Conservation (phyloP, 2,113 vertebrate genomes). For the Raphicerus campestris region DNA sequence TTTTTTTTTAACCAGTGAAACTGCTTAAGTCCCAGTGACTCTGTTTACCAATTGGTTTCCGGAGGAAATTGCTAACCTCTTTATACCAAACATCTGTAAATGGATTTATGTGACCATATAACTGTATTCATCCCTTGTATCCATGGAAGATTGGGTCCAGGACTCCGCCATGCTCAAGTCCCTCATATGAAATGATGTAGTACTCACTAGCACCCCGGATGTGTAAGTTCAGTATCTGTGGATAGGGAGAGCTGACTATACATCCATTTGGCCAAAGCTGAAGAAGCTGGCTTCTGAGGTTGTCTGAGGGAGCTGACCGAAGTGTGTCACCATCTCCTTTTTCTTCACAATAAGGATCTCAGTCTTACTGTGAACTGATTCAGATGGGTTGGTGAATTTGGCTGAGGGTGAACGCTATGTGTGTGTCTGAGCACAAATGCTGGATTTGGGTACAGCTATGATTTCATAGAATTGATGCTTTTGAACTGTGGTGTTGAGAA, state of each 20-base stretch:
- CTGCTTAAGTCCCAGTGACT: not conserved
- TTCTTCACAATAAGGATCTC: not conserved
- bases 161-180: not conserved
- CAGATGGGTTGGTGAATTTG: not conserved
- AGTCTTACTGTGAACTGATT: not conserved
- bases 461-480: not conserved
- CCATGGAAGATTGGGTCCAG: not conserved
- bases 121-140: not conserved
- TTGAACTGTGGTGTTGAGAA: not conserved
- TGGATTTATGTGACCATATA: not conserved
- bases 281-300: not conserved
- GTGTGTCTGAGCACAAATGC: not conserved
- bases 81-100: not conserved
- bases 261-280: not conserved
- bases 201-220: not conserved
- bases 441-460: not conserved
- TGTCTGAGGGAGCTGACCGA: not conserved
- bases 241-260: not conserved
- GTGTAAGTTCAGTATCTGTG: rapidly evolving
- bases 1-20: not conserved
- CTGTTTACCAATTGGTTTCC: not conserved
- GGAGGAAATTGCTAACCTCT: not conserved
- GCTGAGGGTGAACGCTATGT: rapidly evolving
- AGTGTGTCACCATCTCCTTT: not conserved
- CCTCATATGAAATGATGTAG: not conserved